Base-by-base conservation (phyloP, 2,888 invertebrate species). In the Neoscelio sp. region DNA sequence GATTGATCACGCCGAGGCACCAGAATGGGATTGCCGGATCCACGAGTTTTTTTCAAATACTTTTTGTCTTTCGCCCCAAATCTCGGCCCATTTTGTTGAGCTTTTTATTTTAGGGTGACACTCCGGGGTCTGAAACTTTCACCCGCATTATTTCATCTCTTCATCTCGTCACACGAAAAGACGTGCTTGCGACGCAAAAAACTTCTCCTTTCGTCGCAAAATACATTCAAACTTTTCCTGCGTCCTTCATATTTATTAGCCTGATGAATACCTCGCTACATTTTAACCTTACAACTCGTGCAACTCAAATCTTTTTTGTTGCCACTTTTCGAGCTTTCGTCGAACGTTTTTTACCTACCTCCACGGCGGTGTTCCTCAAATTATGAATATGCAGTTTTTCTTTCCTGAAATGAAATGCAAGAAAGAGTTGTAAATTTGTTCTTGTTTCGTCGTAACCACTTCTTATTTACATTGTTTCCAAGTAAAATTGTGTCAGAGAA, bases 231-330 rank as follows among this genome's bases (percentile, higher is more conserved):
- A 80, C 76, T 80, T 80, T 68, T 23, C 52, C 30, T 60, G 48
- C 67, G 73, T 60, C 38, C 56, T 80, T 71, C 76, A 80, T 80
- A 67, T 80, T 80, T 76, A 80, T 80, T 73, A 80, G 76, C 71
- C 35, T 75, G 75, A 79, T 75, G 75, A 75, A 75, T 71, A 75
- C 70, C 54, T 42, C 42, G 44, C 54, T 56, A 73, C 62, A 76
- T 76, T 76, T 71, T 75, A 71, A 75, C 75, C 56, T 71, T 48
- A 46, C 70, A 62, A 56, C 54, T 40, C 58, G 56, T 17, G n/a
- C 28, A 48, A 62, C 62, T 76, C 13, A 50, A 76, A 76, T 70
- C 68, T 68, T 70, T 62, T 75, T 62, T 56, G 56, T 33, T 18
- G 56, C 62, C 64, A 65, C 74, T 75, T 75, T 75, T 75, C 67